phyloP scores from a whole-genome alignment of 2,888 invertebrate genomes.

The Xiphydria camelus region DNA sequence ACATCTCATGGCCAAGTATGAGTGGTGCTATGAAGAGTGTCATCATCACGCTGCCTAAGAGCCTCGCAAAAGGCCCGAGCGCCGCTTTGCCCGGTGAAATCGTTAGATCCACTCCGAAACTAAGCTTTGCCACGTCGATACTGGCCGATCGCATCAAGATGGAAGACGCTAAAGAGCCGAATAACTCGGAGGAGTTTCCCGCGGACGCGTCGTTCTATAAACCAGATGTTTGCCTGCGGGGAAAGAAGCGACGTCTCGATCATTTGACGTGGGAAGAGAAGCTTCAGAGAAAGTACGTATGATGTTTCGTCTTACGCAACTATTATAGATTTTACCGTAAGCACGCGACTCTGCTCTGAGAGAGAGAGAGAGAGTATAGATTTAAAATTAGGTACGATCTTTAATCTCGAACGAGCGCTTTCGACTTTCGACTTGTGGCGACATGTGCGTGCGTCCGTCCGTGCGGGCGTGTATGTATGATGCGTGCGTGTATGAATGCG shows the following conservation, averaged over 20 bases:
- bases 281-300: slow-evolving; percentile 80
- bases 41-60: slow-evolving; percentile 51
- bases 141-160: slow-evolving; percentile 35
- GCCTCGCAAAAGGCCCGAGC: slow-evolving; percentile 33
- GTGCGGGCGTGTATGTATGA: too few relatives aligned
- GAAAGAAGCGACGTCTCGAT: slow-evolving; percentile 77
- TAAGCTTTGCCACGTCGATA: slow-evolving; percentile 44
- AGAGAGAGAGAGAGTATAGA: too few relatives aligned
- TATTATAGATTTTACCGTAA: not conserved
- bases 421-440: too few relatives aligned
- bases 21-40: slow-evolving; percentile 47
- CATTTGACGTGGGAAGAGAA: slow-evolving; percentile 87
- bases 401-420: too few relatives aligned
- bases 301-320: not conserved
- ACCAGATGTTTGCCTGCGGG: slow-evolving; percentile 45
- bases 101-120: slow-evolving; percentile 25
- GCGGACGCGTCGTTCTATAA: slow-evolving; percentile 28
- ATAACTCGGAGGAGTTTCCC: slow-evolving; percentile 27
- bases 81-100: slow-evolving; percentile 25
- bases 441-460: too few relatives aligned
- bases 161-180: slow-evolving; percentile 24
- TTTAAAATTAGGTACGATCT: too few relatives aligned
- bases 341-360: too few relatives aligned
- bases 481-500: too few relatives aligned
- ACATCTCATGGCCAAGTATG: slow-evolving; percentile 49